phyloP scores from a whole-genome alignment of 1,140 invertebrate species.

The Sesamia nonagrioides region DNA sequence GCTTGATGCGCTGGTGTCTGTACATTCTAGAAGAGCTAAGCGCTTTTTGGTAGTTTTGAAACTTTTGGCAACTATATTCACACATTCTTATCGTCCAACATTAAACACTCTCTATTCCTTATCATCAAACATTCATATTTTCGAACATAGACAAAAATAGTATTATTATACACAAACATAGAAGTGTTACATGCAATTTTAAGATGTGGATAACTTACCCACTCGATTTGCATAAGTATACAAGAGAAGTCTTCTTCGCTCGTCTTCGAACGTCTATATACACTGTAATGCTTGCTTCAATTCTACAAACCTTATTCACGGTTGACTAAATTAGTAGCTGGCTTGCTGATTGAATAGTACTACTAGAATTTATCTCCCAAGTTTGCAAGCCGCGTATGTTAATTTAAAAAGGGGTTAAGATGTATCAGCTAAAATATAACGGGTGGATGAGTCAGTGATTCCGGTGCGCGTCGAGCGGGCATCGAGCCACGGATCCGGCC shows the following conservation, averaged over 20 bases:
- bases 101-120: too few relatives aligned
- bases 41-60: too few relatives aligned
- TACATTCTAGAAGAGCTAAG: too few relatives aligned
- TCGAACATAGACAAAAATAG: too few relatives aligned
- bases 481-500: conserved; percentile 58
- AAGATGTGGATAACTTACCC: background rate
- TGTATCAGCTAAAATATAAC: conserved; percentile 59
- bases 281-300: conserved; percentile 13
- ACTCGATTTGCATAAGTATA: conserved; percentile 16
- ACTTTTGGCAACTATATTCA: too few relatives aligned
- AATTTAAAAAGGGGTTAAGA: conserved; percentile 51
- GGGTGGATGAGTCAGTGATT: conserved; percentile 59
- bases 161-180: too few relatives aligned
- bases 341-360: conserved; percentile 19
- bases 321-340: conserved; percentile 30
- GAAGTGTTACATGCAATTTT: background rate
- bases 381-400: conserved; percentile 36
- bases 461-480: conserved; percentile 51
- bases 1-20: too few relatives aligned
- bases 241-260: conserved; percentile 17
- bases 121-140: too few relatives aligned
- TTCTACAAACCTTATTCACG: conserved; percentile 30
- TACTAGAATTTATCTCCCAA: background rate
- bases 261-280: conserved; percentile 1
- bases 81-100: too few relatives aligned